A percentile compares a stretch with the other conserved stretches of the same genome.
These are phyloP conservation scores for Gnatocerus cornutus DNA, from an alignment of 2,888 invertebrate genomes.

Conservation along the genomic window DNA sequence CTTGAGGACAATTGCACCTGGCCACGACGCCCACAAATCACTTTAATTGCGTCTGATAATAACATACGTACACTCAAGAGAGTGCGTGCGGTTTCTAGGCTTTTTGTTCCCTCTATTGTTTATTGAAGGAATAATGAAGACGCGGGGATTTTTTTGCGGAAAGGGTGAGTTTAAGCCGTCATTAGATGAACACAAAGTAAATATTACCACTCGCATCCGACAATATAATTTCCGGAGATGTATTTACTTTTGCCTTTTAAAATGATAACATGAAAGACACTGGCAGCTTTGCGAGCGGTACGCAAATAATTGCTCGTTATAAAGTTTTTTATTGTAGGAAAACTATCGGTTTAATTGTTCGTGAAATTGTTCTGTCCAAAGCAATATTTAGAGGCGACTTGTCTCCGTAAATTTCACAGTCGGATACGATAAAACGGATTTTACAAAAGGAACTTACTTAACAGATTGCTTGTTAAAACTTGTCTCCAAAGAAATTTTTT, in stretches of 20 bases:
- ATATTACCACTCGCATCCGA: slow-evolving; percentile 13
- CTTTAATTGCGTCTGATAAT: slow-evolving; percentile 65
- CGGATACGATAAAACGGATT: slow-evolving; percentile 37
- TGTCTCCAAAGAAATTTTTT: neutral
- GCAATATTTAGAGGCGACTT: slow-evolving; percentile 33
- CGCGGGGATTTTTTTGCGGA: no score
- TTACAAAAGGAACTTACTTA: slow-evolving; percentile 13
- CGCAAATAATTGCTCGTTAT: slow-evolving; percentile 34
- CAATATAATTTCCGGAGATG: slow-evolving; percentile 13
- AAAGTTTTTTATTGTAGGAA: slow-evolving; percentile 6
- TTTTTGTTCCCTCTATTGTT: slow-evolving; percentile 47
- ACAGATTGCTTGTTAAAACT: slow-evolving; percentile 31
- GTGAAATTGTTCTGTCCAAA: slow-evolving; percentile 41
- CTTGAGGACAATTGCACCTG: slow-evolving; percentile 65
- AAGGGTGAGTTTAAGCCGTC: neutral
- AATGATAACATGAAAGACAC: slow-evolving; percentile 18
- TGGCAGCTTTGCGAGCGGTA: neutral
- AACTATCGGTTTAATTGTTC: slow-evolving; percentile 44
- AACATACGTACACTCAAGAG: slow-evolving; percentile 54
- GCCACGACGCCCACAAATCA: slow-evolving; percentile 64
- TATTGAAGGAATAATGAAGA: slow-evolving; percentile 33
- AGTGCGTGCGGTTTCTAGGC: slow-evolving; percentile 45
- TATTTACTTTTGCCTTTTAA: slow-evolving; percentile 8
- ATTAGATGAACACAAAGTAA: slow-evolving; percentile 18
- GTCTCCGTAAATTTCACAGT: slow-evolving; percentile 26